phyloP scores from a whole-genome alignment of 2,888 invertebrate species.

The Myathropa florea region DNA sequence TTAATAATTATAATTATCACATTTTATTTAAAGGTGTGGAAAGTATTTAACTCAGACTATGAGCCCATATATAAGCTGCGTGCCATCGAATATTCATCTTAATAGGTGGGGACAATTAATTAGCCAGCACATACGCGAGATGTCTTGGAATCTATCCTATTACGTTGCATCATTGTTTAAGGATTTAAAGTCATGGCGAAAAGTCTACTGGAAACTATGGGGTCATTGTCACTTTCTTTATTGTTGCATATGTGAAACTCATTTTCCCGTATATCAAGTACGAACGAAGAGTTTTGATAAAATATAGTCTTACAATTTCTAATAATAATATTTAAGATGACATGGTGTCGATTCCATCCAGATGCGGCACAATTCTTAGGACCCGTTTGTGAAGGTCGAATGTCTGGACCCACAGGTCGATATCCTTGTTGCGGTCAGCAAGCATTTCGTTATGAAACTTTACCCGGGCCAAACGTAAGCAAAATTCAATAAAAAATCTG shows the following conservation, averaged over 20 bases:
- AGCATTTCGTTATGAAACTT: conserved; percentile 83
- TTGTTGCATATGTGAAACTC: conserved; percentile 89
- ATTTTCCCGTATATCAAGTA: conserved; percentile 87
- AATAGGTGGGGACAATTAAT: conserved; percentile 88
- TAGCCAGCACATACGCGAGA: conserved; percentile 87
- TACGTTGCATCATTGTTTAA: conserved; percentile 89
- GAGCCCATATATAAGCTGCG: conserved; percentile 87
- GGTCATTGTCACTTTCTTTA: conserved; percentile 93
- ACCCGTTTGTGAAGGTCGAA: conserved; percentile 82
- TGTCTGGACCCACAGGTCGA: conserved; percentile 87
- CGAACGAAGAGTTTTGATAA: not conserved
- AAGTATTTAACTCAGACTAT: conserved; percentile 87
- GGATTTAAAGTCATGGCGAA: conserved; percentile 92
- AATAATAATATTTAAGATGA: conserved; percentile 83
- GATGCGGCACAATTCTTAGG: conserved; percentile 89
- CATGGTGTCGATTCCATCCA: conserved; percentile 92
- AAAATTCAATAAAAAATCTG: not conserved
- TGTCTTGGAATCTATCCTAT: conserved; percentile 90
- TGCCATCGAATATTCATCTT: conserved; percentile 86
- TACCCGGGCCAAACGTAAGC: conserved; percentile 79
- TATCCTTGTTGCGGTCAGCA: conserved; percentile 94
- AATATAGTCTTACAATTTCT: not conserved
- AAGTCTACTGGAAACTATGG: conserved; percentile 97
- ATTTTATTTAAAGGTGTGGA: conserved; percentile 83
- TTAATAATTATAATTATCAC: conserved; percentile 59